These are phyloP conservation scores for Rhipidura dahli DNA, from an alignment of 2,113 vertebrate genomes.

Conservation along the genomic window DNA sequence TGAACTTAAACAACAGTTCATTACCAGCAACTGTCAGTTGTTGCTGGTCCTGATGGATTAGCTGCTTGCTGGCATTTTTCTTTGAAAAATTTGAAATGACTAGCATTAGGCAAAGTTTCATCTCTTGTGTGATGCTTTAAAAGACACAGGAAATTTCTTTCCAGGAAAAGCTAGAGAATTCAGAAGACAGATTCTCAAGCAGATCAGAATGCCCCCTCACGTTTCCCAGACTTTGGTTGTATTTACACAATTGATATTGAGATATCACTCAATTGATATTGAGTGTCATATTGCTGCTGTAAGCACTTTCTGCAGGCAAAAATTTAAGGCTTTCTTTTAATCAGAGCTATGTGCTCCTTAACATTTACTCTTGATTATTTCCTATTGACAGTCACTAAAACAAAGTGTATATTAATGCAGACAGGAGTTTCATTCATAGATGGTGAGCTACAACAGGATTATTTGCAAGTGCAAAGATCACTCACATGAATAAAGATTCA, in stretches of 20 bases:
- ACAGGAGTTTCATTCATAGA: slow-evolving; percentile 6
- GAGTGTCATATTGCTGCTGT: background rate
- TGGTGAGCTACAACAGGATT: slow-evolving; percentile 20
- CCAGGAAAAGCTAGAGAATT: background rate
- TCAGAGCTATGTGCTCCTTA: background rate
- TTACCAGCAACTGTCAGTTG: background rate
- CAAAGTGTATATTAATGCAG: background rate
- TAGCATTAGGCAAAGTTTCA: background rate
- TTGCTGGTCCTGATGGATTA: background rate
- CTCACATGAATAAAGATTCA: slow-evolving; percentile 60
- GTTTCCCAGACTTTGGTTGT: background rate
- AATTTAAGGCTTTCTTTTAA: background rate
- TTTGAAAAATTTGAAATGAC: background rate
- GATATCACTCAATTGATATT: background rate
- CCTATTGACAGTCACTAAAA: background rate
- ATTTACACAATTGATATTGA: background rate
- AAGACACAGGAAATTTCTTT: background rate
- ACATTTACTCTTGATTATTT: background rate
- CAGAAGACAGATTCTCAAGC: background rate
- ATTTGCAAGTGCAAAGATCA: slow-evolving; percentile 59
- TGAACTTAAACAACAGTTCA: background rate
- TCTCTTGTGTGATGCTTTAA: fast-evolving
- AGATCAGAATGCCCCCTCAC: background rate
- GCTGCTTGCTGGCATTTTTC: background rate
- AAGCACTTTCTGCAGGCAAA: background rate